Evolutionary conservation across 64 coral and sea anemone genomes (phyloP).

Genomic region (Dendrophyllia cribrosa): DNA sequence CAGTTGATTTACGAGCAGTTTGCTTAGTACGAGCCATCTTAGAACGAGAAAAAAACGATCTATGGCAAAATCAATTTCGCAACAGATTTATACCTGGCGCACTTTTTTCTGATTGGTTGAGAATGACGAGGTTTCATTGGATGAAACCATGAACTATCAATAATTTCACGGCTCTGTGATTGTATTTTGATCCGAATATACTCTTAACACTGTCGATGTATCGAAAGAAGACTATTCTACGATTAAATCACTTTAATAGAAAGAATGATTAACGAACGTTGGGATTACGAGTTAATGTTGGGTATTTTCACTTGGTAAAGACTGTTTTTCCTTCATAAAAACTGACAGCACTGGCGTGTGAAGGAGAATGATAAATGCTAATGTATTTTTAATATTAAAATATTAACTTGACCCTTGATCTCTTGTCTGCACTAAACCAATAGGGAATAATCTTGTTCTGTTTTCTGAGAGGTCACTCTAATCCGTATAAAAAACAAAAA

Average conservation of each 20-base stretch:
- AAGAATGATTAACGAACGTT: no score
- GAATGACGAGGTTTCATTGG: neutral
- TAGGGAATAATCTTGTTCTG: neutral
- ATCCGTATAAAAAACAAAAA: neutral
- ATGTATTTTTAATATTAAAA: neutral
- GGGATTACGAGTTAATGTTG: neutral
- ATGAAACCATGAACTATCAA: neutral
- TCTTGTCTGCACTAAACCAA: neutral
- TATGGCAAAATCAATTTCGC: neutral
- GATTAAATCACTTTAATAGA: no score
- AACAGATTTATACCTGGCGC: neutral
- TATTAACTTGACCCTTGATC: neutral
- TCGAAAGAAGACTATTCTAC: no score
- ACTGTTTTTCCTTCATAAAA: neutral
- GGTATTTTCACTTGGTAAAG: neutral
- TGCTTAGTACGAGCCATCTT: constrained; percentile 78
- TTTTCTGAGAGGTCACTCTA: neutral
- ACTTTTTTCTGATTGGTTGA: neutral
- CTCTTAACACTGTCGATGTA: neutral
- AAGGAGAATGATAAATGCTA: no score
- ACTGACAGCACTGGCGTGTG: no score
- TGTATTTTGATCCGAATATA: neutral
- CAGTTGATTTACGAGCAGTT: constrained; percentile 79
- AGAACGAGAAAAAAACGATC: neutral
- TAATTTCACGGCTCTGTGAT: neutral